These are phyloP conservation scores for Coelopa pilipes DNA, from an alignment of 2,888 invertebrate genomes.

Conservation along the genomic window DNA sequence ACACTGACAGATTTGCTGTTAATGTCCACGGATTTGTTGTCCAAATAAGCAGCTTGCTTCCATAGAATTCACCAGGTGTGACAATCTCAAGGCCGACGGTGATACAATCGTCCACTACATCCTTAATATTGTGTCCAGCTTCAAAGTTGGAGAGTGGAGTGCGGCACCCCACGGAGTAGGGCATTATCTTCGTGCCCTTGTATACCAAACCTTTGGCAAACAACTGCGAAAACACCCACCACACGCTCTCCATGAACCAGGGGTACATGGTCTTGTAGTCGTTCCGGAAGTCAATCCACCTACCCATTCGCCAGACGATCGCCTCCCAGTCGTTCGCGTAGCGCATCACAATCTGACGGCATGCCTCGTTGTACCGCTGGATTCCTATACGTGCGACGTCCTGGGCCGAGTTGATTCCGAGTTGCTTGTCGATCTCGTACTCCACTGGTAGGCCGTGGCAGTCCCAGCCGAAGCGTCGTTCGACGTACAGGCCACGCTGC, in stretches of 20 bases:
- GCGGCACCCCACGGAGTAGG: conserved; percentile 92
- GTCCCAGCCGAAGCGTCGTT: conserved; percentile 95
- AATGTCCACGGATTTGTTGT: conserved; percentile 98
- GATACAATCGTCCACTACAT: conserved; percentile 91
- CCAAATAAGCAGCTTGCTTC: conserved; percentile 70
- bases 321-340: conserved; percentile 89
- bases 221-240: conserved; percentile 97
- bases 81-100: conserved; percentile 84
- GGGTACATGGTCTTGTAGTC: conserved; percentile 98
- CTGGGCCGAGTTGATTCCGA: conserved; percentile 90
- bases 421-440: conserved; percentile 84
- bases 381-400: conserved; percentile 97
- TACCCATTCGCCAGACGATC: conserved; percentile 85
- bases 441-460: conserved; percentile 95
- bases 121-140: conserved; percentile 96
- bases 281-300: conserved; percentile 97
- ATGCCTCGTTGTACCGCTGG: conserved; percentile 89
- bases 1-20: conserved; percentile 91
- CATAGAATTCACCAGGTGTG: conserved; percentile 59
- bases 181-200: conserved; percentile 96
- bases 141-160: conserved; percentile 98
- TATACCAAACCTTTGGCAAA: conserved; percentile 93
- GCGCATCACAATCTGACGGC: conserved; percentile 92
- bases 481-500: conserved; percentile 86
- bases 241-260: conserved; percentile 97